Percentiles rank a stretch among this genome's conserved stretches.
phyloP scores from a whole-genome alignment of 2,113 vertebrate species.

The Nycticryphes semicollaris region DNA sequence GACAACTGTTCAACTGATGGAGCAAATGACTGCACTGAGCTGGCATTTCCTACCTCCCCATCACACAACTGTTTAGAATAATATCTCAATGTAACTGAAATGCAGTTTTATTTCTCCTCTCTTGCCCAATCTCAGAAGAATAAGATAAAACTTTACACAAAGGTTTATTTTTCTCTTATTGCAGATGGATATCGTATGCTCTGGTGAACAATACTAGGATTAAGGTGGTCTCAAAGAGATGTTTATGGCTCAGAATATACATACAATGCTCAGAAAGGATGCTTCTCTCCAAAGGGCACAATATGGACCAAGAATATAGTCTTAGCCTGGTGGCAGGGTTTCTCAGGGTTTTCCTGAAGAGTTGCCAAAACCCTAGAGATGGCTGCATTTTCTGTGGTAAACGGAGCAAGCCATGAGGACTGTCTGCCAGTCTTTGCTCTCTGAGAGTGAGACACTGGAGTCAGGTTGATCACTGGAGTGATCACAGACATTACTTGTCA shows the following conservation, averaged over 20 bases:
- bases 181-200: not conserved
- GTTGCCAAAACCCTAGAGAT: not conserved
- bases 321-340: not conserved
- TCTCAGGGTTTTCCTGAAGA: not conserved
- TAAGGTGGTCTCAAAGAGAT: not conserved
- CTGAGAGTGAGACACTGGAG: not conserved
- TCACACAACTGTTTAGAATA: not conserved
- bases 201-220: not conserved
- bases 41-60: slow-evolving; percentile 35
- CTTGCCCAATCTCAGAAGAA: not conserved
- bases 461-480: not conserved
- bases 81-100: not conserved
- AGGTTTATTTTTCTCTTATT: not conserved
- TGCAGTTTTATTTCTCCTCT: not conserved
- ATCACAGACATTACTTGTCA: not conserved
- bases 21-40: slow-evolving; percentile 46
- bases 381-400: not conserved
- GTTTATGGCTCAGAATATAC: not conserved
- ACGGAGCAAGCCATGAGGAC: not conserved
- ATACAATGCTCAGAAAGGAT: not conserved
- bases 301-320: not conserved
- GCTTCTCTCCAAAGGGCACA: not conserved
- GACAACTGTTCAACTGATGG: slow-evolving; percentile 44
- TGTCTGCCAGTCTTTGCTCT: not conserved
- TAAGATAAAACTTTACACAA: not conserved